phyloP scores from a whole-genome alignment of 2,113 vertebrate genomes.

The Crotalus helleri region DNA sequence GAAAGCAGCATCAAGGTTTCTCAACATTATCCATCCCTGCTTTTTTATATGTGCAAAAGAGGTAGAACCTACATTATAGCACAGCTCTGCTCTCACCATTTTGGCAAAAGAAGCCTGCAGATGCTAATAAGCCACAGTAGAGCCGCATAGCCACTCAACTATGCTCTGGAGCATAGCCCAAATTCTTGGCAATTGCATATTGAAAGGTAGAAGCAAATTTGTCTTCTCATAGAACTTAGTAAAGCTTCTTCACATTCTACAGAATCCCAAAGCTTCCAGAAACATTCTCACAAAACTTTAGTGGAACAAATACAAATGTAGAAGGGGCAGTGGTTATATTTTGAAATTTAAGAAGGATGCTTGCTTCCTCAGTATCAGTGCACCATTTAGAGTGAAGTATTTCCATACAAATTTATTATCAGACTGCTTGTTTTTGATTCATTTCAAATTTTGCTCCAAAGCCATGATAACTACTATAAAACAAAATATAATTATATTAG shows the following conservation, averaged over 20 bases:
- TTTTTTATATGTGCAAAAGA: not conserved
- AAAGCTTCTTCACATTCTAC: not conserved
- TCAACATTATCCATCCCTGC: not conserved
- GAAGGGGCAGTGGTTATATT: not conserved
- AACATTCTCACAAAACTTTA: not conserved
- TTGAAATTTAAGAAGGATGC: conserved; percentile 6
- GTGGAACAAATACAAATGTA: not conserved
- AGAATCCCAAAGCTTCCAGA: not conserved
- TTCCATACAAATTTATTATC: conserved; percentile 10
- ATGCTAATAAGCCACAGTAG: not conserved
- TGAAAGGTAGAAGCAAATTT: too few relatives aligned
- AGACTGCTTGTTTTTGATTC: not conserved
- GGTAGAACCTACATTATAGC: not conserved
- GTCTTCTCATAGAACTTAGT: not conserved
- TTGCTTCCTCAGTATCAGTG: not conserved
- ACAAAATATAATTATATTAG: not conserved
- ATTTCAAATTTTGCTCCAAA: not conserved
- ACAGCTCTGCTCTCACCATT: not conserved
- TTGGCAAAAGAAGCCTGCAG: not conserved
- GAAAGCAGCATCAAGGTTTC: not conserved
- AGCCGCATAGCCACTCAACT: not conserved
- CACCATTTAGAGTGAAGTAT: not conserved
- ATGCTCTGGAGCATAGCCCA: not conserved
- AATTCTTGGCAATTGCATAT: not conserved
- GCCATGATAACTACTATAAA: not conserved